phyloP scores from a whole-genome alignment of 2,113 vertebrate genomes.

The Oncorhynchus tshawytscha region DNA sequence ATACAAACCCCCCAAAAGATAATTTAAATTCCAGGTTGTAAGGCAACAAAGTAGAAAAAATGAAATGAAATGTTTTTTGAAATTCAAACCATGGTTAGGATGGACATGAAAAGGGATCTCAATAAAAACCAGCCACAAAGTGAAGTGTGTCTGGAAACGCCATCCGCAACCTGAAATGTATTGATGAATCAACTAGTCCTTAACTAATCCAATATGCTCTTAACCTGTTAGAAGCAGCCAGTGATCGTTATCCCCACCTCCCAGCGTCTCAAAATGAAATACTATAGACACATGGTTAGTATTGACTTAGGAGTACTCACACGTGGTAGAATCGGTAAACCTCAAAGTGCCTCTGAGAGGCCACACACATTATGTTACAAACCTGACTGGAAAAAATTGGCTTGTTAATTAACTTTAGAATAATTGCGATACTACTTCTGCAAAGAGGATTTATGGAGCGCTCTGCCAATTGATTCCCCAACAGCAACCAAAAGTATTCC shows the following conservation, averaged over 20 bases:
- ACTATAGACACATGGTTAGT: neutral
- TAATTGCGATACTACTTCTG: neutral
- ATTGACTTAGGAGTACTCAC: neutral
- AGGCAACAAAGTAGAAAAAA: too few species aligned
- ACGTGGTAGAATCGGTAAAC: neutral
- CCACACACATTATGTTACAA: neutral
- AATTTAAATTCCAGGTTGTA: too few species aligned
- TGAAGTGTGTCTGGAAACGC: too few species aligned
- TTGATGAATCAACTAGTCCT: too few species aligned
- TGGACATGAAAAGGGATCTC: too few species aligned
- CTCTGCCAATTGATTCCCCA: neutral
- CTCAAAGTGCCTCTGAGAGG: neutral
- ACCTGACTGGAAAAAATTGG: neutral
- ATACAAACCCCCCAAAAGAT: too few species aligned
- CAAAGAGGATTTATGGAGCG: neutral
- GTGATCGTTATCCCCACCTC: neutral
- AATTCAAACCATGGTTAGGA: too few species aligned
- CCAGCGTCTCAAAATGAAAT: neutral
- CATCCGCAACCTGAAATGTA: too few species aligned
- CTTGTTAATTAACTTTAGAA: neutral
- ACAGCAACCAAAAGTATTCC: neutral
- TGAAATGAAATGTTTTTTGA: too few species aligned
- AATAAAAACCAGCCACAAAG: too few species aligned
- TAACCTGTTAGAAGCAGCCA: neutral
- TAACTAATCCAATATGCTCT: too few species aligned